Evolutionary conservation across 1,140 invertebrate species (phyloP), one percentile per base, ranked within the genome.

Genomic region (Cydia splendana): DNA sequence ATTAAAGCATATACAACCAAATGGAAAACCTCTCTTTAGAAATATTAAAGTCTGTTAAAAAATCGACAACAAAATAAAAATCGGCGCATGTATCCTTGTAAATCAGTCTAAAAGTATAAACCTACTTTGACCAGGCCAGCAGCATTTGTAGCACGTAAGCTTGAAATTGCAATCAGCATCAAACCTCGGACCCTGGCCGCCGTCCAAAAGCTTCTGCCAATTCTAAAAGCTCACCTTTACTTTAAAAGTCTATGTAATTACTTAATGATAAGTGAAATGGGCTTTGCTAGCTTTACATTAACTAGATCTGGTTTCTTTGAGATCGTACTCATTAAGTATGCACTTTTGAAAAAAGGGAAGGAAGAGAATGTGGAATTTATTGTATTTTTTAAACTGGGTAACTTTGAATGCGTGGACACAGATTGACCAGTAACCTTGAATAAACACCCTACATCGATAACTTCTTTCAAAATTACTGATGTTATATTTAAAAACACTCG

Each of bases 121-220:
- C n/a, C n/a, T 18, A 18, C 53, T 57, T n/a, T 57, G 53, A 57
- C n/a, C 53, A 62, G n/a, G 20, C 20, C 6, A 62, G 57, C 57
- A 62, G 57, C 57, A 62, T 20, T 62, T 38, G 67, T 34, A 67
- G 30, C 67, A 71, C 67, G 67, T 71, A 71, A 42, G 34, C 67
- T 38, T 42, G 67, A 71, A 71, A 71, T 38, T 71, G 67, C 67
- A 71, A 71, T 71, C 67, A 71, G 67, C 34, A 18, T 38, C 67
- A 71, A 38, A 71, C 38, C 67, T 71, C 67, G 67, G 67, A 71
- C 67, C 67, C 67, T 71, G 67, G 67, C 30, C n/a, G n/a, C 30
- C 15, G 34, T 34, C 67, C 67, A 71, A 71, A 71, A 45, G 67
- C 34, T 45, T 42, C 30, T 71, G 67, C 67, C 67, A 71, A 71